Percentiles rank a stretch among this genome's conserved stretches.
Evolutionary conservation across 2,797 vertebrate genomes (phyloP).

Genomic region (Halcyon leucocephala): DNA sequence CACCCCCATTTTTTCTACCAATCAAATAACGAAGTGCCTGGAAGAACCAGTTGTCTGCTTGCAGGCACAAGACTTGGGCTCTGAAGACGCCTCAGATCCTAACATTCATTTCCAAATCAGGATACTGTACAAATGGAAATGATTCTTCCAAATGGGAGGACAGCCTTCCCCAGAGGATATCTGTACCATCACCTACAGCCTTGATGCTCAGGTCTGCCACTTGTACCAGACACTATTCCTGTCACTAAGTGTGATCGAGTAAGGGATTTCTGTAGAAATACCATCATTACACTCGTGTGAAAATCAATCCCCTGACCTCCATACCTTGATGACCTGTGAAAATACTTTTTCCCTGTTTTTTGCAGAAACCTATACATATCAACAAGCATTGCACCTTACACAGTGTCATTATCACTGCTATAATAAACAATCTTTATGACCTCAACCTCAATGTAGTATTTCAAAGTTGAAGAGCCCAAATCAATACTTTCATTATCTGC

Average conservation of each 20-base stretch:
- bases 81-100: neutral
- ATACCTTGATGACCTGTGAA: neutral
- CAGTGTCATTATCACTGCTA: neutral
- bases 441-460: constrained; percentile 18
- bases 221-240: neutral
- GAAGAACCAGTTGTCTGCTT: neutral
- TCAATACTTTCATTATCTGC: constrained; percentile 61
- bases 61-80: neutral
- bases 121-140: neutral
- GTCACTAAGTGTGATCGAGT: accelerated
- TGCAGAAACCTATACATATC: neutral
- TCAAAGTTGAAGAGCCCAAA: constrained; percentile 9
- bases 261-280: neutral
- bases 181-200: neutral
- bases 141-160: neutral
- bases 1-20: neutral
- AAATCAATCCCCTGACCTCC: neutral
- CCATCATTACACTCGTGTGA: neutral
- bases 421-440: constrained; percentile 4
- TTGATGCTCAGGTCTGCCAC: neutral
- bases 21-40: neutral
- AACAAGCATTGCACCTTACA: neutral
- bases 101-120: neutral
- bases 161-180: neutral
- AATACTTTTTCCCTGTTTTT: neutral